Evolutionary conservation across 2,888 invertebrate species (phyloP).

Genomic region (Melieria crassipennis): DNA sequence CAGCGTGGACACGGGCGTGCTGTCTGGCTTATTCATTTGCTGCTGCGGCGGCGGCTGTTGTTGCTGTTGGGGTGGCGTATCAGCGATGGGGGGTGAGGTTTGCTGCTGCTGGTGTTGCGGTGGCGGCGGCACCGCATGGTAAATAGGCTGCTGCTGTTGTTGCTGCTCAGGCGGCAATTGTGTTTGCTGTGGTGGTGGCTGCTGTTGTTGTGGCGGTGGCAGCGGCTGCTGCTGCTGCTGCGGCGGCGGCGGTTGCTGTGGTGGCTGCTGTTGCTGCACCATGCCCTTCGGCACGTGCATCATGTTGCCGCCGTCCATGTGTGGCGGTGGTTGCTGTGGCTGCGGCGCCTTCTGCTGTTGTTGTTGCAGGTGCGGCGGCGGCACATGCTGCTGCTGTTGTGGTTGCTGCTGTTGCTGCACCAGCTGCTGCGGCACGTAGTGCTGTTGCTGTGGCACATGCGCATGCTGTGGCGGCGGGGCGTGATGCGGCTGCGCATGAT

Average conservation of each 20-base stretch:
- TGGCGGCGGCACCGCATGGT: slow-evolving; percentile 22
- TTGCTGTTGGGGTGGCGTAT: slow-evolving; percentile 37
- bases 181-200: slow-evolving; percentile 38
- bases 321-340: slow-evolving; percentile 48
- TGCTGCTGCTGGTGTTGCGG: slow-evolving; percentile 48
- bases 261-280: slow-evolving; percentile 43
- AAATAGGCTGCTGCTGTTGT: slow-evolving; percentile 29
- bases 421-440: slow-evolving; percentile 43
- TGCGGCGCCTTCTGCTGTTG: slow-evolving; percentile 40
- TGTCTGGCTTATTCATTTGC: slow-evolving; percentile 26
- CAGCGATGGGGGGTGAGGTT: slow-evolving; percentile 45
- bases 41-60: slow-evolving; percentile 30
- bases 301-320: slow-evolving; percentile 39
- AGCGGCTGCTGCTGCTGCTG: slow-evolving; percentile 46
- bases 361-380: slow-evolving; percentile 46
- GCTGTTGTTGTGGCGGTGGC: slow-evolving; percentile 33
- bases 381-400: slow-evolving; percentile 46
- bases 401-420: slow-evolving; percentile 49
- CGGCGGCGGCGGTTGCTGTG: slow-evolving; percentile 36
- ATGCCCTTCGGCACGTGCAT: slow-evolving; percentile 34
- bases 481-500: slow-evolving; percentile 43
- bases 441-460: slow-evolving; percentile 44
- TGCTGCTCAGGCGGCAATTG: slow-evolving; percentile 37
- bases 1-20: slow-evolving; percentile 24
- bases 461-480: slow-evolving; percentile 41